Conservation (phyloP, 2,113 vertebrate species). For the Hystrix cristata region DNA sequence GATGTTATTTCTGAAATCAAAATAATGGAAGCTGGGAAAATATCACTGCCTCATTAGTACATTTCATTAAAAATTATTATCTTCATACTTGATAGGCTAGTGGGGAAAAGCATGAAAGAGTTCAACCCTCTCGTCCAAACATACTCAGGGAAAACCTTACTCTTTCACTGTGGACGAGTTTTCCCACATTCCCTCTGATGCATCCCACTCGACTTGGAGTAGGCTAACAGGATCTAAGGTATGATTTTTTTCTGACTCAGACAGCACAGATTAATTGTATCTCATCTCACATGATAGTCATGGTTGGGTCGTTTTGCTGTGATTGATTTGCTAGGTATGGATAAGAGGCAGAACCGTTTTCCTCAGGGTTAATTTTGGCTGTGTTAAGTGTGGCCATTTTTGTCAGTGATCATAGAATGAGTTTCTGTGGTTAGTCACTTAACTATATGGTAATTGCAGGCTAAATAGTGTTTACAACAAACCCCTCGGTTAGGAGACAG, state of each 20-base stretch:
- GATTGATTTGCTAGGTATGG: not conserved
- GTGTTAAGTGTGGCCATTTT: conserved; percentile 72
- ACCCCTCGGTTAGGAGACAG: conserved; percentile 84
- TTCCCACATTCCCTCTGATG: not conserved
- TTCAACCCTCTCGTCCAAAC: not conserved
- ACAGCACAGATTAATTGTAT: conserved; percentile 36
- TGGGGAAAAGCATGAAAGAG: not conserved
- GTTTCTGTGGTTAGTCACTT: conserved; percentile 88
- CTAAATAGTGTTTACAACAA: conserved; percentile 87
- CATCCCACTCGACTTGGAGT: not conserved
- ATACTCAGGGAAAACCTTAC: not conserved
- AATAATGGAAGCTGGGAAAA: conserved; percentile 18
- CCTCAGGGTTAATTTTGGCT: conserved; percentile 70
- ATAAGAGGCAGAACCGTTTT: conserved; percentile 63
- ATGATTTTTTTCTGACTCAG: not conserved
- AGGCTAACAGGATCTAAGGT: not conserved
- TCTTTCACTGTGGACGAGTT: not conserved
- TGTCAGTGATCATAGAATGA: conserved; percentile 83
- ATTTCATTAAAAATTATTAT: conserved; percentile 55
- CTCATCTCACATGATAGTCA: not conserved
- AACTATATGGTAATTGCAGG: conserved; percentile 87
- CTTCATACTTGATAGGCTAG: not conserved
- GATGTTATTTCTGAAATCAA: conserved; percentile 57
- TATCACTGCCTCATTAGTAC: conserved; percentile 33
- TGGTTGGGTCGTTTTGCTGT: not conserved